These are phyloP conservation scores for Dynastes hyllus DNA, from an alignment of 2,888 invertebrate species.

Conservation along the genomic window DNA sequence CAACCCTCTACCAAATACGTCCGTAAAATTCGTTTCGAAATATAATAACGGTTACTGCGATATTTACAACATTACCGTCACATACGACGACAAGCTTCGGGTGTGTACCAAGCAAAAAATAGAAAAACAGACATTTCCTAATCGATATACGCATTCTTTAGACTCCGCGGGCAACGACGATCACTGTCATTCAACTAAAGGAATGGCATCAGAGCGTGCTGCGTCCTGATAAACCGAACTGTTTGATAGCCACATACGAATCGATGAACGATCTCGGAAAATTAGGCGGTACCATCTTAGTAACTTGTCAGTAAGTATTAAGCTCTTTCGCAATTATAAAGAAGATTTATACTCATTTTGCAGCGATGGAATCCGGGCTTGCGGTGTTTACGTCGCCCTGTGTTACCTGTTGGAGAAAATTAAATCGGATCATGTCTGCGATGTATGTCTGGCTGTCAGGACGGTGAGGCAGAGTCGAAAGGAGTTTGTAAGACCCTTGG, in stretches of 20 bases:
- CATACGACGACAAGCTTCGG: background rate
- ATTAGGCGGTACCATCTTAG: constrained; percentile 64
- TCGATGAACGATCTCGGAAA: constrained; percentile 64
- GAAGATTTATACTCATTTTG: background rate
- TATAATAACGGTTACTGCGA: constrained; percentile 56
- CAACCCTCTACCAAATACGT: constrained; percentile 36
- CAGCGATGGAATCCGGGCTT: constrained; percentile 41
- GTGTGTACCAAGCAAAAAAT: background rate
- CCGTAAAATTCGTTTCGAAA: constrained; percentile 47
- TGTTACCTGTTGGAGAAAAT: constrained; percentile 37
- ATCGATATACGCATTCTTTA: no score
- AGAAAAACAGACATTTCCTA: no score
- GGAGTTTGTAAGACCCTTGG: constrained; percentile 23
- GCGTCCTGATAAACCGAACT: constrained; percentile 60
- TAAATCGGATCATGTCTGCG: constrained; percentile 19
- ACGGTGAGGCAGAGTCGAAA: constrained; percentile 25
- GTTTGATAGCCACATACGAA: constrained; percentile 67
- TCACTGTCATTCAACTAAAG: constrained; percentile 56
- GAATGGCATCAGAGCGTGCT: constrained; percentile 63
- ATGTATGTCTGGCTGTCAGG: constrained; percentile 34
- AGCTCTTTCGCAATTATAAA: background rate
- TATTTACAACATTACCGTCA: background rate
- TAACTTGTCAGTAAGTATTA: constrained; percentile 69
- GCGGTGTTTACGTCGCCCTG: constrained; percentile 29
- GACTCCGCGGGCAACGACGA: background rate